Percentiles rank a stretch among this genome's conserved stretches.
phyloP scores from a whole-genome alignment of 2,888 invertebrate species.

The Corythucha ciliata region DNA sequence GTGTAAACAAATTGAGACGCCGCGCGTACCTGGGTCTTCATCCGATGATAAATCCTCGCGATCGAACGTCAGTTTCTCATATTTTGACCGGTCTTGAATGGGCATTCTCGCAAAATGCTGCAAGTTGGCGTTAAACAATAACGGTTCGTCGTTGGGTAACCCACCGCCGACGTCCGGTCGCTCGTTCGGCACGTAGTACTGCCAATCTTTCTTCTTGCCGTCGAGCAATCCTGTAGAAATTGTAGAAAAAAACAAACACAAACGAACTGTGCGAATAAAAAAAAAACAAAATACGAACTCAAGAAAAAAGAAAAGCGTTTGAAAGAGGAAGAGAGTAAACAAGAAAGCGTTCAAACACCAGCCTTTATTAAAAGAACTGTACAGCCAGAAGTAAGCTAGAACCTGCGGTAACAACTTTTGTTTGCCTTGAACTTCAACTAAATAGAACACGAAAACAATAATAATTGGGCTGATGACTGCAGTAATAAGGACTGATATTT shows the following conservation, averaged over 20 bases:
- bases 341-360: constrained; percentile 27
- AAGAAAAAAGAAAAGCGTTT: neutral
- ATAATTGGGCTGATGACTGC: constrained; percentile 19
- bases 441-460: constrained; percentile 4
- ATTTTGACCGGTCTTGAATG: constrained; percentile 62
- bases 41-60: constrained; percentile 49
- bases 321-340: constrained; percentile 6
- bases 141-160: constrained; percentile 2
- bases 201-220: constrained; percentile 28
- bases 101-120: constrained; percentile 53
- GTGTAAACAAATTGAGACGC: too few species aligned
- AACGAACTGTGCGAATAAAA: neutral
- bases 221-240: constrained; percentile 29
- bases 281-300: neutral
- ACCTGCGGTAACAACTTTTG: neutral
- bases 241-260: constrained; percentile 8
- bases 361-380: constrained; percentile 28
- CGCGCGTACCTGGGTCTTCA: constrained; percentile 41
- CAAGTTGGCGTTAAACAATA: constrained; percentile 38
- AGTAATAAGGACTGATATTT: constrained; percentile 28
- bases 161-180: constrained; percentile 12
- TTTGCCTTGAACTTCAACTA: neutral
- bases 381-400: constrained; percentile 21
- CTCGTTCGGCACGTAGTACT: constrained; percentile 23
- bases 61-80: constrained; percentile 60